Percentiles rank a stretch among this genome's conserved stretches.
These are phyloP conservation scores for Sinocyclocheilus rhinocerous DNA, from an alignment of 2,113 vertebrate species.

Conservation along the genomic window DNA sequence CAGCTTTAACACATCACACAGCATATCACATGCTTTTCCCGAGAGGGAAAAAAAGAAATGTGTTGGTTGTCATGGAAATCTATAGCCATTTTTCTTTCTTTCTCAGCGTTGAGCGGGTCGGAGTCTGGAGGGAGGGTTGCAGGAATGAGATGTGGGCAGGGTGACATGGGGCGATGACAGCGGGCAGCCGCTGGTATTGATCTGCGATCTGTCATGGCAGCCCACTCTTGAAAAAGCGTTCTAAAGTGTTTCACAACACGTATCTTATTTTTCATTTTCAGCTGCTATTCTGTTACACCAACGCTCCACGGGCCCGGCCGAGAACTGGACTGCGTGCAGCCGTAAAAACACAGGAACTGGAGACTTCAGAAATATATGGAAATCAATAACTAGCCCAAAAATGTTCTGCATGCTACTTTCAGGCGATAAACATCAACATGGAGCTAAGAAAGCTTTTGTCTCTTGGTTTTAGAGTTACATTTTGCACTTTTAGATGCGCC, in stretches of 20 bases:
- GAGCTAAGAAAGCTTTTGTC: slow-evolving; percentile 6
- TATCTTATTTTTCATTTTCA: slow-evolving; percentile 34
- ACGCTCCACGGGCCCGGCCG: background rate
- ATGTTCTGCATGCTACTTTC: background rate
- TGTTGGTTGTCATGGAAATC: slow-evolving; percentile 57
- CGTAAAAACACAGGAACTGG: background rate
- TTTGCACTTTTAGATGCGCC: slow-evolving; percentile 21
- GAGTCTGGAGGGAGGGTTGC: background rate
- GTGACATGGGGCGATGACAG: slow-evolving; percentile 25
- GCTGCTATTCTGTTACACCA: background rate
- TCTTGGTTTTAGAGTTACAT: background rate
- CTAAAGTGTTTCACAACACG: slow-evolving; percentile 13
- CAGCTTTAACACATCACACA: slow-evolving; percentile 22
- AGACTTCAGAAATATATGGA: background rate
- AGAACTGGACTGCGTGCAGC: background rate
- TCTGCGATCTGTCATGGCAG: slow-evolving; percentile 9
- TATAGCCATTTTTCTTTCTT: slow-evolving; percentile 37
- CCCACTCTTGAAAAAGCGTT: slow-evolving; percentile 27
- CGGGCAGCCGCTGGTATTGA: slow-evolving; percentile 33
- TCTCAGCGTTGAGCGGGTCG: background rate
- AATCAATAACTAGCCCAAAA: background rate
- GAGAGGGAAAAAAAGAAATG: slow-evolving; percentile 16
- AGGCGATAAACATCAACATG: background rate
- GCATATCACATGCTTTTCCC: slow-evolving; percentile 37
- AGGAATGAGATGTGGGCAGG: slow-evolving; percentile 23